Base-by-base conservation (phyloP, 2,888 invertebrate genomes). In the Melikaiella ostensackeni region DNA sequence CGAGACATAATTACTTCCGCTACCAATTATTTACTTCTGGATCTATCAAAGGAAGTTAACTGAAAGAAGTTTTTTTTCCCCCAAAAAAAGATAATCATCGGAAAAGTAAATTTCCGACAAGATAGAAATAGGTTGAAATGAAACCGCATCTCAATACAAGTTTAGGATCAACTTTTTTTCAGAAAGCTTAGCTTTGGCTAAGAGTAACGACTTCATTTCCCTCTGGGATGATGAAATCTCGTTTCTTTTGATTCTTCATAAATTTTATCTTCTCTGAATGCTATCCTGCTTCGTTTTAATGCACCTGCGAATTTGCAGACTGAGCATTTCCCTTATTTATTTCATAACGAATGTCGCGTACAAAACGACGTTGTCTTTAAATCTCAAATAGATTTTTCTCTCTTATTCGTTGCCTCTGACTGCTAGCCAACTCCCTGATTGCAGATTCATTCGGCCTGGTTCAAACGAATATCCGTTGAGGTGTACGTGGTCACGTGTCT, bases 351-450 rank as follows among this genome's bases (percentile, higher is more conserved):
- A 50, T 50, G 50, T 30, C 27, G 30, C 46, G 21, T 70, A 70
- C 70, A 70, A 70, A 50, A 57, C 13, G 13, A 24, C 57, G 42
- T 70, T 70, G 6, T 70, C 76, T 35, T 79, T 70, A 75, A 82
- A 81, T 66, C 46, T 55, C 73, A 73, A 76, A 80, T 77, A 80
- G 75, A 77, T 80, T 79, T 61, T 21, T 7, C 30, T 75, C 75
- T 74, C 27, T 64, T 70, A 42, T 35, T 62, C 78, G 35, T 55
- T 74, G 63, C 75, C 24, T 78, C 78, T 75, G 74, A 77, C 80
- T 77, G 46, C 50, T 55, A 78, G 79, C 81, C 80, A 81, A 80
- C 62, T 80, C 63, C 75, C 79, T 78, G 83, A 80, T 80, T 74
- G 79, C 79, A 74, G 73, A 80, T 80, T 78, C 83, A 75, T 81